These are phyloP conservation scores for Philopotamus ludificatus DNA, from an alignment of 1,140 invertebrate genomes.

Conservation along the genomic window DNA sequence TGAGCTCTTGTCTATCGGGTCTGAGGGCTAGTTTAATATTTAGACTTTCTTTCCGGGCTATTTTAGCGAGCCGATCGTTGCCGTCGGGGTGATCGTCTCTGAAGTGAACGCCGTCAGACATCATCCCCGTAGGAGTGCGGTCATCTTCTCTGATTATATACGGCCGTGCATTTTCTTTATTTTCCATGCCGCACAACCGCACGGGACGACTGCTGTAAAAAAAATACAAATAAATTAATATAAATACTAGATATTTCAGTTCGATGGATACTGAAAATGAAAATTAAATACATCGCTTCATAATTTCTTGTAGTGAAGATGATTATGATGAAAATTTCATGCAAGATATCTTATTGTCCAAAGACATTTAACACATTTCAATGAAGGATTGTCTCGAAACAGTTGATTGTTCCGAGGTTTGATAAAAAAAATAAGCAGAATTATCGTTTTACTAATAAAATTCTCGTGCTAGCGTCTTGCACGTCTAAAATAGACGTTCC, in stretches of 20 bases:
- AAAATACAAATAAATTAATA: constrained; percentile 1
- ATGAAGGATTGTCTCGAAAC: no score
- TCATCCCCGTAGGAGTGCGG: constrained; percentile 61
- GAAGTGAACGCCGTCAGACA: constrained; percentile 75
- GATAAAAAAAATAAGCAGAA: no score
- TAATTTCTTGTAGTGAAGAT: no score
- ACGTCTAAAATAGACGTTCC: no score
- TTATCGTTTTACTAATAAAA: no score
- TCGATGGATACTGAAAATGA: constrained; percentile 18
- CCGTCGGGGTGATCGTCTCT: constrained; percentile 63
- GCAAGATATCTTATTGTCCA: no score
- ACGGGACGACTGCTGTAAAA: constrained; percentile 71
- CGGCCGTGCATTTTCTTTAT: constrained; percentile 83
- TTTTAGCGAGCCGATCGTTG: constrained; percentile 78
- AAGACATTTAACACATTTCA: no score
- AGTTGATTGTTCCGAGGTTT: no score
- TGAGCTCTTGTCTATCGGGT: constrained; percentile 90
- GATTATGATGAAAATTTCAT: no score
- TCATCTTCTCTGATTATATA: constrained; percentile 68
- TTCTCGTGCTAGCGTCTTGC: no score
- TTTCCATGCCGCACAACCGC: constrained; percentile 73
- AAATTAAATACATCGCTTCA: not conserved
- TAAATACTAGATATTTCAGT: constrained; percentile 20
- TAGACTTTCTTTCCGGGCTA: constrained; percentile 93
- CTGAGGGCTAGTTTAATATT: constrained; percentile 90